Conservation (phyloP, 2,888 invertebrate genomes). For the Glaucopsyche alexis region DNA sequence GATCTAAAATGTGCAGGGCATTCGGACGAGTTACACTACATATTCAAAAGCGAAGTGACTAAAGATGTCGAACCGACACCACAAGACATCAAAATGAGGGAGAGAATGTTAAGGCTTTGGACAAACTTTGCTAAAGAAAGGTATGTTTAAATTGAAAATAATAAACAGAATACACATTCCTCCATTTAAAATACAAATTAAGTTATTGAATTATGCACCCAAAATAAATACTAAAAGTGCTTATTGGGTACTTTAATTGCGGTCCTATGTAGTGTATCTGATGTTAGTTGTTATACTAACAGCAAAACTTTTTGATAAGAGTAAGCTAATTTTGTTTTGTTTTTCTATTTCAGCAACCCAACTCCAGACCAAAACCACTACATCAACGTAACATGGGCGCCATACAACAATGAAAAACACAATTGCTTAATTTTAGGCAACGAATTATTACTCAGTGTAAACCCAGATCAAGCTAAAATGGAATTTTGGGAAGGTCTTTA, state of each 20-base stretch:
- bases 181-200: not conserved
- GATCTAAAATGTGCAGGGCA: conserved; percentile 57
- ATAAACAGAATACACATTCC: not conserved
- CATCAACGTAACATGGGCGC: conserved; percentile 64
- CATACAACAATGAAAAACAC: conserved; percentile 61
- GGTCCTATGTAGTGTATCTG: not conserved
- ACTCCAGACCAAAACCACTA: conserved; percentile 69
- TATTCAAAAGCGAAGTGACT: conserved; percentile 61
- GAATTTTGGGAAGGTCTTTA: conserved; percentile 68
- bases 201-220: not conserved
- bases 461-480: conserved; percentile 65
- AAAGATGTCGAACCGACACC: conserved; percentile 56
- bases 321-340: not conserved
- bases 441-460: conserved; percentile 57
- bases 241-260: not conserved
- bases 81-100: conserved; percentile 64
- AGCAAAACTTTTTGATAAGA: not conserved
- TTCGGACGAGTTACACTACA: conserved; percentile 63
- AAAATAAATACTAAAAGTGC: not conserved
- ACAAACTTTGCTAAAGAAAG: conserved; percentile 74
- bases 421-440: conserved; percentile 59
- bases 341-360: conserved; percentile 59
- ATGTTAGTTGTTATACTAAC: not conserved
- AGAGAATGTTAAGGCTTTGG: conserved; percentile 67
- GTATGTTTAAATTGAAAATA: conserved; percentile 49